Evolutionary conservation across 2,113 vertebrate species (phyloP).

Genomic region (Mobula hypostoma): DNA sequence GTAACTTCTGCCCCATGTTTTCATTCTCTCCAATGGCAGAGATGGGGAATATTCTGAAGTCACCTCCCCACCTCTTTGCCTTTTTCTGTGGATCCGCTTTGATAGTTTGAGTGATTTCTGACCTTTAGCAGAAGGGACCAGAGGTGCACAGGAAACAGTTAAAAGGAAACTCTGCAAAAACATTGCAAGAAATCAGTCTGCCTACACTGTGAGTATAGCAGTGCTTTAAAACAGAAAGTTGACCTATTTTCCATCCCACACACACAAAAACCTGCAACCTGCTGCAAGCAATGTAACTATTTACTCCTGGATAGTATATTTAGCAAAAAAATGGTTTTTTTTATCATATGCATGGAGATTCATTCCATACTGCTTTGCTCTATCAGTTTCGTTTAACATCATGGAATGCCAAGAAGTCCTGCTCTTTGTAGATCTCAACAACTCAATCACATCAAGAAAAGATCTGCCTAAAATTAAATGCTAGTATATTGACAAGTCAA

Average conservation of each 20-base stretch:
- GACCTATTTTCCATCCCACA: slow-evolving; percentile 23
- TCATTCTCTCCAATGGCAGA: not conserved
- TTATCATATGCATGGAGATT: not conserved
- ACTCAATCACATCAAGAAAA: not conserved
- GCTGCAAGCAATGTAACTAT: not conserved
- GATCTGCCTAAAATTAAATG: not conserved
- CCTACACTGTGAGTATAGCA: not conserved
- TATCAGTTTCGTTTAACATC: not conserved
- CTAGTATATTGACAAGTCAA: not conserved
- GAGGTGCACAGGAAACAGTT: not conserved
- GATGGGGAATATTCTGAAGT: not conserved
- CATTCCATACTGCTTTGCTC: not conserved
- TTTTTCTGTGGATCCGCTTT: not conserved
- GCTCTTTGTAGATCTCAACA: not conserved
- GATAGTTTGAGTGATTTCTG: not conserved
- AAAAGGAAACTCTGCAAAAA: not conserved
- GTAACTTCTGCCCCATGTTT: not conserved
- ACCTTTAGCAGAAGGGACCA: not conserved
- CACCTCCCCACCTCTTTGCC: not conserved
- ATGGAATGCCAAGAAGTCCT: not conserved
- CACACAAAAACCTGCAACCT: not conserved
- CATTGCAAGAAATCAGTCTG: not conserved
- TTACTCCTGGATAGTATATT: not conserved
- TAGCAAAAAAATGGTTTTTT: not conserved
- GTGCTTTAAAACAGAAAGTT: not conserved